Conservation (phyloP, 2,888 invertebrate genomes). For the Steinernema hermaphroditum region DNA sequence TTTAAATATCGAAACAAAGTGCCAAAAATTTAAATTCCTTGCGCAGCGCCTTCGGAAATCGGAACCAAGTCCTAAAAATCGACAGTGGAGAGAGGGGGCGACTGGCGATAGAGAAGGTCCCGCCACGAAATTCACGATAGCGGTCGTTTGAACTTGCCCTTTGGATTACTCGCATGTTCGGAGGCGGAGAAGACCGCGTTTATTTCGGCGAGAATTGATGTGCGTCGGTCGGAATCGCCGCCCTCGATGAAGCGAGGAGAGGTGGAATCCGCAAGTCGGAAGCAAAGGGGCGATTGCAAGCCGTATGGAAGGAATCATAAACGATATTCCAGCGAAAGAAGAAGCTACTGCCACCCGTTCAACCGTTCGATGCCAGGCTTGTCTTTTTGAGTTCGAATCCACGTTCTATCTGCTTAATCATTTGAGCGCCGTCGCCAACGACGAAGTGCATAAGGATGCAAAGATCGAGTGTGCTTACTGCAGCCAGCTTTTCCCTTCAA, state of each 20-base stretch:
- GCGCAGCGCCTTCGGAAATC: not conserved
- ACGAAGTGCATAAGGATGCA: conserved; percentile 10
- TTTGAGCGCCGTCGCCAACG: conserved; percentile 9
- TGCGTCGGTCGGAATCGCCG: no score
- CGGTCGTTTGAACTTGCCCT: not conserved
- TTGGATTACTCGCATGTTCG: not conserved
- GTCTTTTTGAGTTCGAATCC: conserved; percentile 32
- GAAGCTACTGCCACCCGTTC: no score
- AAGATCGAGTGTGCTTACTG: conserved; percentile 49
- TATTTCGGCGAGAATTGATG: no score
- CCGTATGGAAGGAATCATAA: no score
- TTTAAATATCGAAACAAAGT: not conserved
- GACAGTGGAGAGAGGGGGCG: not conserved
- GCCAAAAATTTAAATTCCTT: conserved; percentile 5
- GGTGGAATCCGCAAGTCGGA: no score
- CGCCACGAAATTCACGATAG: not conserved
- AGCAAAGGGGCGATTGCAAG: no score
- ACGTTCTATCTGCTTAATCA: not conserved
- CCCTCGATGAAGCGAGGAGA: no score
- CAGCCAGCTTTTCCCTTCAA: conserved; percentile 42
- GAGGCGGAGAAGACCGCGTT: no score
- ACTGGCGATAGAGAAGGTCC: not conserved
- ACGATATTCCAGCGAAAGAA: no score
- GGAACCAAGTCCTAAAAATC: conserved; percentile 4
- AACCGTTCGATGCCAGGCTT: conserved; percentile 28